Percentiles rank a stretch among this genome's conserved stretches.
phyloP scores from a whole-genome alignment of 2,797 vertebrate species.

The Melanotaenia parkinsoni region DNA sequence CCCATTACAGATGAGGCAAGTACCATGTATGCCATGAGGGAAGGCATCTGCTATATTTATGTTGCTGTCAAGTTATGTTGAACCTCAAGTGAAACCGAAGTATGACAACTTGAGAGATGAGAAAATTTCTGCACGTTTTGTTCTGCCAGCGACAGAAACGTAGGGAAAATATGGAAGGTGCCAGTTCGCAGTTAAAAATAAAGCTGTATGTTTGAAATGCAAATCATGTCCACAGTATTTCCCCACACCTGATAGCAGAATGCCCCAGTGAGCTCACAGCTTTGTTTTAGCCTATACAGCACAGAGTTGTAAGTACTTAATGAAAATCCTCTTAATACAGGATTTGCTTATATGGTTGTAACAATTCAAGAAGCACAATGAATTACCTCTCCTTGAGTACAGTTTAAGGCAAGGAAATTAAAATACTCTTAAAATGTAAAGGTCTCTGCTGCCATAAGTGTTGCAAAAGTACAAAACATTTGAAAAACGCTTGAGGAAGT shows the following conservation, averaged over 20 bases:
- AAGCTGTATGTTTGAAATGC: slow-evolving; percentile 16
- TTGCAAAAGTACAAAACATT: slow-evolving; percentile 1
- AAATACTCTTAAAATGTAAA: slow-evolving; percentile 1
- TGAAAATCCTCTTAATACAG: slow-evolving; percentile 52
- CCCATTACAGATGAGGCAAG: slow-evolving; percentile 28
- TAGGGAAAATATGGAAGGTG: neutral
- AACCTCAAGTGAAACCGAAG: neutral
- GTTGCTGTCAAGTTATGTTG: neutral
- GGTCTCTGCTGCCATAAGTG: slow-evolving; percentile 14
- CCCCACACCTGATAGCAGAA: neutral
- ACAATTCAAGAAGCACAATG: slow-evolving; percentile 27
- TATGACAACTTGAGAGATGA: slow-evolving; percentile 2
- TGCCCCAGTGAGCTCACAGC: neutral
- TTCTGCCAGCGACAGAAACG: neutral
- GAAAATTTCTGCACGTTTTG: neutral
- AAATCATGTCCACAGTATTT: slow-evolving; percentile 20
- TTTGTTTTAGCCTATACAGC: slow-evolving; percentile 5
- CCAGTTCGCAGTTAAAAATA: neutral
- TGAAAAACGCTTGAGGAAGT: slow-evolving; percentile 12
- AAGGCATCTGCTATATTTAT: slow-evolving; percentile 26
- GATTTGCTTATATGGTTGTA: slow-evolving; percentile 42
- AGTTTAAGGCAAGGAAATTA: neutral
- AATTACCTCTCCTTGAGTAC: neutral
- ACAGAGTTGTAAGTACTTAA: slow-evolving; percentile 29
- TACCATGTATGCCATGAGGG: slow-evolving; percentile 28